Percentiles rank a stretch among this genome's conserved stretches.
phyloP scores from a whole-genome alignment of 2,888 invertebrate species.

The Psylliodes chrysocephalus region DNA sequence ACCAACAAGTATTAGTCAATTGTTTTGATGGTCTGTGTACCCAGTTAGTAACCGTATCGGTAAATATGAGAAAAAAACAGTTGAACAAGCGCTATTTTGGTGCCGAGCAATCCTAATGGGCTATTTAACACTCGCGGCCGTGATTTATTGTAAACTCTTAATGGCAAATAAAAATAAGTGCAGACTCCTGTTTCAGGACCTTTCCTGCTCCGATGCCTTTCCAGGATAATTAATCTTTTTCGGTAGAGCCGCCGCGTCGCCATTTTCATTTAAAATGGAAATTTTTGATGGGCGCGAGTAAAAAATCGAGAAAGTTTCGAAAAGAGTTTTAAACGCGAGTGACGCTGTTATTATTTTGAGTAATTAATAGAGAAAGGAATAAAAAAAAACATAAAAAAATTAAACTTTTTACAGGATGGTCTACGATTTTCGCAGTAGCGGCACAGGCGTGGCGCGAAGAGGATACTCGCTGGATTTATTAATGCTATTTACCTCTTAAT shows the following conservation, averaged over 20 bases:
- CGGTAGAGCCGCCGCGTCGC: conserved; percentile 2
- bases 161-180: conserved; percentile 64
- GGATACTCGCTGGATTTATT: too few relatives aligned
- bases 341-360: too few relatives aligned
- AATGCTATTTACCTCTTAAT: too few relatives aligned
- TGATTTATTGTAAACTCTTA: conserved; percentile 60
- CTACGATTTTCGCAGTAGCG: too few relatives aligned
- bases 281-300: conserved; percentile 3
- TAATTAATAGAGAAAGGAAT: too few relatives aligned
- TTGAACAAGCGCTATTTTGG: neutral
- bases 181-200: conserved; percentile 59
- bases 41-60: too few relatives aligned
- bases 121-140: conserved; percentile 43
- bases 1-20: too few relatives aligned
- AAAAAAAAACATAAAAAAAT: too few relatives aligned
- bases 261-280: conserved; percentile 12
- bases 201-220: conserved; percentile 45
- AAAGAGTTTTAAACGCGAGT: neutral
- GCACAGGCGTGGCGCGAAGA: too few relatives aligned
- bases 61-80: neutral
- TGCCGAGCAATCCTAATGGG: conserved; percentile 7
- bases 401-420: too few relatives aligned
- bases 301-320: conserved; percentile 7
- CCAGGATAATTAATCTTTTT: conserved; percentile 55
- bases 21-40: too few relatives aligned